phyloP scores from a whole-genome alignment of 2,113 vertebrate species.

The Notothenia rossii region DNA sequence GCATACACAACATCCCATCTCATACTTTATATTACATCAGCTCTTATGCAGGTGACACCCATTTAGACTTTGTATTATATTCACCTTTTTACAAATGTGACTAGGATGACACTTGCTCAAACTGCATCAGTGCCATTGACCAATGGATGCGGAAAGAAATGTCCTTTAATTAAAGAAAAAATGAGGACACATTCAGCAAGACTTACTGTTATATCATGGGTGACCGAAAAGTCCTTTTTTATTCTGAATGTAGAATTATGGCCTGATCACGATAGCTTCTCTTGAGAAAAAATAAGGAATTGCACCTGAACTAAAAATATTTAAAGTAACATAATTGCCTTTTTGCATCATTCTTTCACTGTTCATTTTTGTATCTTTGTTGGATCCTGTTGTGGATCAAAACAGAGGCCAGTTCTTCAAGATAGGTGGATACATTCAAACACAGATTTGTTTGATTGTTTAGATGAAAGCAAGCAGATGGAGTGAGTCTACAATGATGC shows the following conservation, averaged over 20 bases:
- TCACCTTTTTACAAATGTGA: not conserved
- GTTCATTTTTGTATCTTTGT: not conserved
- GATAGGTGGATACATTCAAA: not conserved
- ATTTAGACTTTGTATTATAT: not conserved
- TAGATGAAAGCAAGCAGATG: not conserved
- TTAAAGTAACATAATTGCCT: not conserved
- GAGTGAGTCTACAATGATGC: not conserved
- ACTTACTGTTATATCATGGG: not conserved
- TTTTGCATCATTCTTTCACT: not conserved
- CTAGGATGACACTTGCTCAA: no score
- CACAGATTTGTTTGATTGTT: not conserved
- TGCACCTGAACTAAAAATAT: not conserved
- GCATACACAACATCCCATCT: not conserved
- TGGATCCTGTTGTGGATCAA: not conserved
- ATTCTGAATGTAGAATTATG: not conserved
- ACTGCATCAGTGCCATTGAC: not conserved
- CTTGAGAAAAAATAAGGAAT: not conserved
- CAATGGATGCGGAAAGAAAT: not conserved
- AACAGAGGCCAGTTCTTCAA: not conserved
- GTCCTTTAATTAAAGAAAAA: not conserved
- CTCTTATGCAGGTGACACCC: conserved; percentile 6
- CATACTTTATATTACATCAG: not conserved
- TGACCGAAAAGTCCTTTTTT: not conserved
- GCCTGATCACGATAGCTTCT: not conserved
- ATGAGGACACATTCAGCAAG: not conserved